These are phyloP conservation scores for Eutrigla gurnardus DNA, from an alignment of 2,797 vertebrate species.

Conservation along the genomic window DNA sequence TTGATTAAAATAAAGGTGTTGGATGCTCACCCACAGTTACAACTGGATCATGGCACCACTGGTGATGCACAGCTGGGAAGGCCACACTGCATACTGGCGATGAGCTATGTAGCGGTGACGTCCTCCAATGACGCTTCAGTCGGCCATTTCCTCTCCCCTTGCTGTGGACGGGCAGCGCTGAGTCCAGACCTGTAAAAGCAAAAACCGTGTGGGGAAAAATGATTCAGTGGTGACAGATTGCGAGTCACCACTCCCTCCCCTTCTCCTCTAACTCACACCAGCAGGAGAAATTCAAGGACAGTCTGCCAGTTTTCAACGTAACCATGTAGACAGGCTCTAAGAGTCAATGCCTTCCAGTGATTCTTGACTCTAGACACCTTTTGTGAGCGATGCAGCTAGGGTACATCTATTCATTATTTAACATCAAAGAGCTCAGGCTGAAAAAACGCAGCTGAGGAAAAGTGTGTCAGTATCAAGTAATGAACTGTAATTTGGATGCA, in stretches of 20 bases:
- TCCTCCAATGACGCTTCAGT: constrained; percentile 62
- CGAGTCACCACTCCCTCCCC: background rate
- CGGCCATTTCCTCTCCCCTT: constrained; percentile 40
- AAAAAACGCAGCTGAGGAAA: constrained; percentile 36
- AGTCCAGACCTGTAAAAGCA: constrained; percentile 54
- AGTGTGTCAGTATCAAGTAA: constrained; percentile 37
- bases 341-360: constrained; percentile 41
- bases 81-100: constrained; percentile 66
- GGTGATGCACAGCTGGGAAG: constrained; percentile 69
- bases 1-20: background rate
- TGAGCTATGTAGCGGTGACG: constrained; percentile 48
- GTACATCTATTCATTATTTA: constrained; percentile 52
- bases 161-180: constrained; percentile 25
- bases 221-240: constrained; percentile 13
- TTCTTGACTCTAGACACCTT: constrained; percentile 25
- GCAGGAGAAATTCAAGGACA: constrained; percentile 30
- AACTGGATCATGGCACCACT: constrained; percentile 79
- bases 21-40: constrained; percentile 81
- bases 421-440: constrained; percentile 37
- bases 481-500: constrained; percentile 39
- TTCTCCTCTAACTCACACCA: constrained; percentile 20
- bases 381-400: constrained; percentile 24
- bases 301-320: constrained; percentile 41
- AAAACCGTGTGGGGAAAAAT: constrained; percentile 18
- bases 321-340: constrained; percentile 19